Evolutionary conservation across 2,797 vertebrate genomes (phyloP).

Genomic region (Balearica regulorum): DNA sequence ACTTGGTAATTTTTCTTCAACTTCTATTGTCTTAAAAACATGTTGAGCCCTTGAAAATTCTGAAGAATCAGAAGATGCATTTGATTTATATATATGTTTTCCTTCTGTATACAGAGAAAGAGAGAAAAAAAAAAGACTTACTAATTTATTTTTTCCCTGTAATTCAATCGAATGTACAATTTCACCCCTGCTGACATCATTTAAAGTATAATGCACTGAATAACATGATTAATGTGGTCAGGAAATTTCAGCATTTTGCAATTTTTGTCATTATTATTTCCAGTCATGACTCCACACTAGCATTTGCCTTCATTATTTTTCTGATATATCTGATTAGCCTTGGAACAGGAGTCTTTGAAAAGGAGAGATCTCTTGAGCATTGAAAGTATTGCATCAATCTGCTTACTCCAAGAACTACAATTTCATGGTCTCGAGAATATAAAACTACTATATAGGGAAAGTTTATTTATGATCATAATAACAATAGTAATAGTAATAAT

Average conservation of each 20-base stretch:
- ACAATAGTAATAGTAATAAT: neutral
- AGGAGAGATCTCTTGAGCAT: neutral
- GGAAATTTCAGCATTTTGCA: neutral
- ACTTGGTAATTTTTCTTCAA: neutral
- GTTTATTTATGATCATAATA: neutral
- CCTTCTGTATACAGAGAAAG: neutral
- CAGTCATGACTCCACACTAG: neutral
- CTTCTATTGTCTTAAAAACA: neutral
- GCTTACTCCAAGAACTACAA: neutral
- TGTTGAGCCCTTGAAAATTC: neutral
- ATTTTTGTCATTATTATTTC: neutral
- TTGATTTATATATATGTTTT: neutral
- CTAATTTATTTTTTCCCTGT: neutral
- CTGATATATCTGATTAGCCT: conserved; percentile 3
- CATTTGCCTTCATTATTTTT: conserved; percentile 19
- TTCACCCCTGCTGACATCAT: neutral
- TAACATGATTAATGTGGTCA: neutral
- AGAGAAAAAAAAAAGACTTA: neutral
- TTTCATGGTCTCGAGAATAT: neutral
- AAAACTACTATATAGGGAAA: neutral
- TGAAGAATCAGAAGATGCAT: neutral
- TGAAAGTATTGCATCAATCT: neutral
- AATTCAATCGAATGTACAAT: neutral
- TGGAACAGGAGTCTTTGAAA: neutral
- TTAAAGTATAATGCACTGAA: neutral